Conservation (phyloP, 2,888 invertebrate genomes). For the Meteorus colon region DNA sequence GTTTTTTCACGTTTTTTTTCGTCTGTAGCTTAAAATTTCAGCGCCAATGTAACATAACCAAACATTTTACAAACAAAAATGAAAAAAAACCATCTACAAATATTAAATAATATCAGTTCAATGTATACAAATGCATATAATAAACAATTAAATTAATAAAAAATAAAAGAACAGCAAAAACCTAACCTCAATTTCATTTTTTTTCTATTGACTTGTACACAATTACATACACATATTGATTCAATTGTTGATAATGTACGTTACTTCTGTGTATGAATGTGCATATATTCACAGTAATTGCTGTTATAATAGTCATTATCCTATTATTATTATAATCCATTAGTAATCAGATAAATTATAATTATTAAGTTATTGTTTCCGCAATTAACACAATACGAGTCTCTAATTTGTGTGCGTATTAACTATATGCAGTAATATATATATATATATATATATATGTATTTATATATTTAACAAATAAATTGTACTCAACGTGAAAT, state of each 20-base stretch:
- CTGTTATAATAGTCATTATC: too few relatives aligned
- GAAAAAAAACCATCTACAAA: not conserved
- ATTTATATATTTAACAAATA: not conserved
- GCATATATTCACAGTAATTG: slow-evolving; percentile 6
- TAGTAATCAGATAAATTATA: not conserved
- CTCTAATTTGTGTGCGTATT: not conserved
- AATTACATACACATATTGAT: not conserved
- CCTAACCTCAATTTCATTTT: not conserved
- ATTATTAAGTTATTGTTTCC: not conserved
- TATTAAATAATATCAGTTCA: too few relatives aligned
- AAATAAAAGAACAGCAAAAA: too few relatives aligned
- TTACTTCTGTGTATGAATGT: not conserved
- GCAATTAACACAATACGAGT: not conserved
- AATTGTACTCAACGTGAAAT: not conserved
- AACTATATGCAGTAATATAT: not conserved
- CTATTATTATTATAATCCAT: not conserved
- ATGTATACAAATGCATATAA: not conserved
- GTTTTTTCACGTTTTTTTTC: not conserved
- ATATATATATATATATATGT: not conserved
- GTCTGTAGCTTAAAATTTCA: slow-evolving; percentile 47
- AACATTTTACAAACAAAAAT: not conserved
- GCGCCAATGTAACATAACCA: not conserved
- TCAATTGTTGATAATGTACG: not conserved
- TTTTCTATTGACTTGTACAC: not conserved
- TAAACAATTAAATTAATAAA: not conserved